Evolutionary conservation across 1,140 invertebrate species (phyloP), one percentile per base, ranked within the genome.

Genomic region (Hormaphis cornu): DNA sequence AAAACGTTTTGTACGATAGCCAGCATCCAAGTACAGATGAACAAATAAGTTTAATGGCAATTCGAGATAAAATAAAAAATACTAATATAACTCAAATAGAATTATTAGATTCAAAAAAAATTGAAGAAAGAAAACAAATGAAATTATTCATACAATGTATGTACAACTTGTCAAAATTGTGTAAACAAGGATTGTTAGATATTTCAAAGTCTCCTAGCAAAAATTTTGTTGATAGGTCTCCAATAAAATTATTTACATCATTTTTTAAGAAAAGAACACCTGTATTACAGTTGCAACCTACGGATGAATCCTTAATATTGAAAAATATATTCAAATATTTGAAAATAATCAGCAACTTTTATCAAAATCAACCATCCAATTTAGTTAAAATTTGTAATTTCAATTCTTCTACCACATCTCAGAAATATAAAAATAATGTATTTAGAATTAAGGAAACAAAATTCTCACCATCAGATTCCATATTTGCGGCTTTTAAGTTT

Each of bases 381-480:
- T 16, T 50, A 22, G 26, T 66, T 24, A 16, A 66, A 50, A 50
- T 66, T 16, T 33, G 35, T 20, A 66, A 66, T 30, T 5, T 1
- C 1, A 22, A 24, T 14, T 12, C 3, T 22, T 18, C 18, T 33
- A 9, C 0, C 9, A 50, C 6, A 22, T 3, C 18, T 24, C 9
- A 16, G 6, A 50, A 50, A 63, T 26, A 2, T 44, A 22, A 48
- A 48, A 48, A 61, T 26, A 33, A 61, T 16, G 30, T 48, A 20
- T 63, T 63, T 46, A 63, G 59, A 48, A 63, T 46, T 33, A 28
- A 33, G 8, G 61, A 66, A 16, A 48, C 48, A 35, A 24, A 50
- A 14, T 35, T 18, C 44, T 20, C 5, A 53, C 28, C 8, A 20
- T 30, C 24, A 1, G 20, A 40, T 24, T 9, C 20, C 14, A 5